Evolutionary conservation across 2,797 vertebrate genomes (phyloP).

Genomic region (Hozukius guyotensis): DNA sequence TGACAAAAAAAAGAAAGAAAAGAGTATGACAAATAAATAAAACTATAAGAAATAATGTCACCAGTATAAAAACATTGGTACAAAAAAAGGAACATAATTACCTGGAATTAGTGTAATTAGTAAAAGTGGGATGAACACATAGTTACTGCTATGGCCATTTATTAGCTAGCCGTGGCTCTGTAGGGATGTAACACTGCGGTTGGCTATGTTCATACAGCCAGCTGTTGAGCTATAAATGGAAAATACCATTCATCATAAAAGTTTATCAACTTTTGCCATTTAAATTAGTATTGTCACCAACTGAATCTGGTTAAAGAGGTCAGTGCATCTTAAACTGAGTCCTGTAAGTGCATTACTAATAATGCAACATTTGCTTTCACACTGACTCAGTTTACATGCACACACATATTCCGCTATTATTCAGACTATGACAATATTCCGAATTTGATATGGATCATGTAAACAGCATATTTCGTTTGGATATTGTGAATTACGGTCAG

Average conservation of each 20-base stretch:
- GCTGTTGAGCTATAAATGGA: conserved; percentile 19
- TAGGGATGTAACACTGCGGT: neutral
- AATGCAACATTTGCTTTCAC: neutral
- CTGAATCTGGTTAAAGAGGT: conserved; percentile 26
- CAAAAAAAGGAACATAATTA: neutral
- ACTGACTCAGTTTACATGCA: neutral
- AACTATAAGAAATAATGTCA: neutral
- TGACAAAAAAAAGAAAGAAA: neutral
- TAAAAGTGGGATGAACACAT: neutral
- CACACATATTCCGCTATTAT: neutral
- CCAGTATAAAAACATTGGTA: neutral
- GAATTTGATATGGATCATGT: neutral
- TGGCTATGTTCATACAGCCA: neutral
- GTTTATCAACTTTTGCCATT: neutral
- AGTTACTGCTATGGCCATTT: neutral
- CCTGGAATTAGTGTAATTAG: neutral
- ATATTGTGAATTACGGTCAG: no score
- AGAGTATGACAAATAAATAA: neutral
- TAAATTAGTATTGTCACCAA: conserved; percentile 7
- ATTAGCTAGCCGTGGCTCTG: neutral
- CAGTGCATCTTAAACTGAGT: neutral
- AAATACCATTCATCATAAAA: conserved; percentile 10
- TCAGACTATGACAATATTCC: neutral
- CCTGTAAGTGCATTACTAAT: neutral
- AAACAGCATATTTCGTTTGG: fast-evolving